Evolutionary conservation across 2,888 invertebrate species (phyloP).

Genomic region (Drosophila anomalata): DNA sequence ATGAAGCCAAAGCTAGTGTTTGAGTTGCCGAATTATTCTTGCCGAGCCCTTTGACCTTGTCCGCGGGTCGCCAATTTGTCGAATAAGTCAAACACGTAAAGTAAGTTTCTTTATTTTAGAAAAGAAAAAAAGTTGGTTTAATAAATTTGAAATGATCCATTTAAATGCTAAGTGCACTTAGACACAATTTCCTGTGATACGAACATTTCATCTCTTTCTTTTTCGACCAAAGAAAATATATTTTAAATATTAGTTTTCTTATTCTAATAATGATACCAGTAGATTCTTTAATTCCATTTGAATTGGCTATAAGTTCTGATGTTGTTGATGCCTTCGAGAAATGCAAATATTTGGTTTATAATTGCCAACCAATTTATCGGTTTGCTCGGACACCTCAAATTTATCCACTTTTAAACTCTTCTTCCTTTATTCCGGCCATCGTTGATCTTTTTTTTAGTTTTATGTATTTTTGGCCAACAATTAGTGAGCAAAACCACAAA

Average conservation of each 20-base stretch:
- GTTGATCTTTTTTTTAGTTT: conserved; percentile 4
- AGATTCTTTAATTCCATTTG: conserved; percentile 36
- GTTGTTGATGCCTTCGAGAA: conserved; percentile 16
- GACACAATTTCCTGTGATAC: background rate
- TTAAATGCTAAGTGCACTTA: background rate
- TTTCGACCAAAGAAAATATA: background rate
- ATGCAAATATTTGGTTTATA: conserved; percentile 43
- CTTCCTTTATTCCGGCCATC: background rate
- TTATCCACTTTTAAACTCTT: conserved; percentile 18
- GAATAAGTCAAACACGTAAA: background rate
- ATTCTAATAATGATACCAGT: conserved; percentile 18
- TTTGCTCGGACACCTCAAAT: conserved; percentile 43
- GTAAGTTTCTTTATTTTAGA: background rate
- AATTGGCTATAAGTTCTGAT: conserved; percentile 26
- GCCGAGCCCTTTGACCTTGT: conserved; percentile 19
- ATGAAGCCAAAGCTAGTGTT: conserved; percentile 11
- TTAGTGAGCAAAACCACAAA: conserved; percentile 63
- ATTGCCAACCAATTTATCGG: conserved; percentile 45
- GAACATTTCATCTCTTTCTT: no score
- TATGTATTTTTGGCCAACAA: conserved; percentile 31
- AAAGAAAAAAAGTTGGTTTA: background rate
- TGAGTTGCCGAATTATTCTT: conserved; percentile 9
- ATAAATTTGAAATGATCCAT: background rate
- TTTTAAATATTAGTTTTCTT: conserved; percentile 7
- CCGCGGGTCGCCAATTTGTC: background rate